These are phyloP conservation scores for Agapostemon virescens DNA, from an alignment of 2,888 invertebrate genomes.

Conservation along the genomic window DNA sequence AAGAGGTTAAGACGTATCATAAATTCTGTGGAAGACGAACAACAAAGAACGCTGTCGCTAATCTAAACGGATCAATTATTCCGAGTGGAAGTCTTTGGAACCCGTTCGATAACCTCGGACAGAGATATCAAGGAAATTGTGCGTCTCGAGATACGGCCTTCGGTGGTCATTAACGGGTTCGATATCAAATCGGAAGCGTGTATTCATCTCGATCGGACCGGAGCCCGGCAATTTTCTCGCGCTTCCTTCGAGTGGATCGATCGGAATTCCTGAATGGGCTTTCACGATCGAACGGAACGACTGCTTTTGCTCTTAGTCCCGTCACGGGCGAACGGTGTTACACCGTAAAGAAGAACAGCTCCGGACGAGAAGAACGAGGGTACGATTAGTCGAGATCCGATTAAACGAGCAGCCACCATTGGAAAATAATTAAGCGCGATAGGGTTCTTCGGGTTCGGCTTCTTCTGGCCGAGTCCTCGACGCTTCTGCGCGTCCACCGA, in stretches of 20 bases:
- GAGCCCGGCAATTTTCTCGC: conserved; percentile 36
- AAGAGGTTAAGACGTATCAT: neutral
- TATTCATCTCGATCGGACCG: conserved; percentile 29
- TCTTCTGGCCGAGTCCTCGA: conserved; percentile 50
- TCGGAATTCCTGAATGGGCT: conserved; percentile 46
- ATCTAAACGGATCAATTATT: neutral
- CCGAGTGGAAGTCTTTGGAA: neutral
- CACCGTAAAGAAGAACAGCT: conserved; percentile 43
- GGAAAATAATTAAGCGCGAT: conserved; percentile 65
- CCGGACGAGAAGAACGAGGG: conserved; percentile 28
- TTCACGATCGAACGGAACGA: conserved; percentile 40
- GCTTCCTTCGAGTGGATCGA: conserved; percentile 45
- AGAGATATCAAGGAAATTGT: neutral
- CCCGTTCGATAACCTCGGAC: neutral
- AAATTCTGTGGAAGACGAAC: neutral
- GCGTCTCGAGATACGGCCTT: neutral
- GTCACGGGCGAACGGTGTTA: conserved; percentile 47
- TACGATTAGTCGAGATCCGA: conserved; percentile 64
- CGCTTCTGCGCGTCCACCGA: conserved; percentile 35
- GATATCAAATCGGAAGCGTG: conserved; percentile 33
- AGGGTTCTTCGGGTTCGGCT: conserved; percentile 56
- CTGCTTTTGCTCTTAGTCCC: conserved; percentile 4
- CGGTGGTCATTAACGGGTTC: conserved; percentile 10
- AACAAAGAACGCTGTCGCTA: neutral
- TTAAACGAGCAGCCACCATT: conserved; percentile 61